Evolutionary conservation across 2,113 vertebrate species (phyloP), one percentile per base, ranked within the genome.

Genomic region (Eubucco bourcierii): DNA sequence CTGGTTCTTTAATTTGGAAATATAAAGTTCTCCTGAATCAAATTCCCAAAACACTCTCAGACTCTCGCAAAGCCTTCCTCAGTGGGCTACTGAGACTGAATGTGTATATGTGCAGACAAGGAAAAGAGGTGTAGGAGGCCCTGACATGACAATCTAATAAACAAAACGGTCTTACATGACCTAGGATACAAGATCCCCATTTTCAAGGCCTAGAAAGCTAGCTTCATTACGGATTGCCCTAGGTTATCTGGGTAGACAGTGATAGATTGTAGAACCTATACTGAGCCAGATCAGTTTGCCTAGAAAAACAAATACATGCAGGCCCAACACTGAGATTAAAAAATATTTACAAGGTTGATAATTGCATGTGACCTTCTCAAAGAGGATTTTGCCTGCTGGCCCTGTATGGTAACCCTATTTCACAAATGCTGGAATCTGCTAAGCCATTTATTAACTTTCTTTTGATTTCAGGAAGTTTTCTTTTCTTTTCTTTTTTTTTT

Each of bases 301-400:
- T 96, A 96, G 89, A 93, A 97, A 97, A 97, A 95, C 90, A 97
- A 97, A 97, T 96, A 98, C 96, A 97, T 96, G 81, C 74, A 93
- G 70, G 58, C 85, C 93, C 87, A 83, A 91, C 83, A 95, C 31
- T 11, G 67, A 97, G 90, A 89, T 95, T 96, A 82, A 87, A 96
- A 95, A 90, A 95, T 59, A 96, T 97, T 96, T 97, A 95, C 88
- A 95, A 91, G 85, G 68, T 44, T 90, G 86, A 93, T 34, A 78
- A 87, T 76, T 93, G 72, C 77, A 78, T 90, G 65, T 25, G 46
- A 27, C 75, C 37, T 70, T 93, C 67, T 92, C 79, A 74, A 63
- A 95, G 78, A 88, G 27, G 64, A 77, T 95, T 84, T 88, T 95
- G 88, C 85, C 86, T 77, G 46, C 75, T 83, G 41, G 81, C 53